These are phyloP conservation scores for Antennarius maculatus DNA, from an alignment of 2,797 vertebrate genomes.

Conservation along the genomic window DNA sequence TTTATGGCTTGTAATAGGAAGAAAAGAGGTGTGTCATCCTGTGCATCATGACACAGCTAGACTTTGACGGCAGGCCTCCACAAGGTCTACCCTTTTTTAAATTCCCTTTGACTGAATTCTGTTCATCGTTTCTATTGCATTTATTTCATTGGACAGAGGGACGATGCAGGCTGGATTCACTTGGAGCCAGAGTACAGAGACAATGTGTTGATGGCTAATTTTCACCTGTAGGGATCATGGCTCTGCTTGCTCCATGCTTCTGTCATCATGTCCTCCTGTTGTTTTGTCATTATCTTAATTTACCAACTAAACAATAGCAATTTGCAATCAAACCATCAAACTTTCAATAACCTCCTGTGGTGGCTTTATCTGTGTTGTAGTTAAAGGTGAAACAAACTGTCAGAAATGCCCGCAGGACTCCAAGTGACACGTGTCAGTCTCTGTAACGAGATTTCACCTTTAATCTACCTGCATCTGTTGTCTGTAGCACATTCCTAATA, in stretches of 20 bases:
- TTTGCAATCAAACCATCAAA: slow-evolving; percentile 34
- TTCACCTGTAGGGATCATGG: slow-evolving; percentile 95
- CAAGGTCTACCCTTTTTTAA: slow-evolving; percentile 99
- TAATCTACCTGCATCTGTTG: slow-evolving; percentile 62
- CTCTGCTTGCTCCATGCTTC: slow-evolving; percentile 55
- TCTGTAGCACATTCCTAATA: slow-evolving; percentile 47
- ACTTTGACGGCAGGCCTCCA: slow-evolving; percentile 99
- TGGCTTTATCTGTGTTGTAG: slow-evolving; percentile 45
- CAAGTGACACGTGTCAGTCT: slow-evolving; percentile 40
- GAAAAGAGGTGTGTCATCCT: slow-evolving; percentile 99
- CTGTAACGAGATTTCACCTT: slow-evolving; percentile 66
- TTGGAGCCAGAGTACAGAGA: slow-evolving; percentile 81
- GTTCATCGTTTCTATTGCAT: slow-evolving; percentile 99
- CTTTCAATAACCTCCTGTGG: slow-evolving; percentile 30
- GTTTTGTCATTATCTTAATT: slow-evolving; percentile 15
- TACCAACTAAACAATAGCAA: slow-evolving; percentile 45
- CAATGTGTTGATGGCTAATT: slow-evolving; percentile 73
- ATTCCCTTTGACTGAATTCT: slow-evolving; percentile 99
- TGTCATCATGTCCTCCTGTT: slow-evolving; percentile 51
- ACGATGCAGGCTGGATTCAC: slow-evolving; percentile 84
- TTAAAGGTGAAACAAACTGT: slow-evolving; percentile 65
- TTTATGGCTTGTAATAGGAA: slow-evolving; percentile 99
- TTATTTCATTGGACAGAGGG: slow-evolving; percentile 95
- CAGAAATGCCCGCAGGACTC: slow-evolving; percentile 19
- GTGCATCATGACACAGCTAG: slow-evolving; percentile 99